A percentile compares a stretch with the other conserved stretches of the same genome.
Evolutionary conservation across 2,888 invertebrate genomes (phyloP).

Genomic region (Philereme vetulata): DNA sequence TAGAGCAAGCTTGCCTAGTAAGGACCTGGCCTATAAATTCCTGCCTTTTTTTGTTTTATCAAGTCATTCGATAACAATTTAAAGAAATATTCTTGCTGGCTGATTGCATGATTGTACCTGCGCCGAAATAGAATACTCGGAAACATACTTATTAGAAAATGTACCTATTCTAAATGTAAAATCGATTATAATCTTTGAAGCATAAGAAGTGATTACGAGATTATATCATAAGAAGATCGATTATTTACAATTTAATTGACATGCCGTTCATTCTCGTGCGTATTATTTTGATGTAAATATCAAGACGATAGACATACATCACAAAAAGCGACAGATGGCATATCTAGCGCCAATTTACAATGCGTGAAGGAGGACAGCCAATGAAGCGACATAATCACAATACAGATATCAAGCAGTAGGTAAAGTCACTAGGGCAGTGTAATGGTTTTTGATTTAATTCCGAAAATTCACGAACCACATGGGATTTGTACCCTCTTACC

Average conservation of each 20-base stretch:
- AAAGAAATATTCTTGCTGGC: too few species aligned
- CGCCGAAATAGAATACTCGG: too few species aligned
- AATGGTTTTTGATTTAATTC: too few species aligned
- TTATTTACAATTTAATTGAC: conserved; percentile 16
- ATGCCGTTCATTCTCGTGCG: conserved; percentile 20
- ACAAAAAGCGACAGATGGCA: conserved; percentile 29
- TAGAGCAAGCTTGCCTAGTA: too few species aligned
- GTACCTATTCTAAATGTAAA: too few species aligned
- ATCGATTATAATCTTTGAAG: neutral
- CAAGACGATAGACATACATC: conserved; percentile 32
- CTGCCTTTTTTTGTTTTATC: too few species aligned
- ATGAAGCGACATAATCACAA: conserved; percentile 27
- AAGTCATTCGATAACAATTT: too few species aligned
- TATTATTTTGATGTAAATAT: conserved; percentile 27
- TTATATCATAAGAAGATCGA: conserved; percentile 18
- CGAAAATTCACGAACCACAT: too few species aligned
- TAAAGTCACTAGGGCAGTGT: conserved; percentile 16
- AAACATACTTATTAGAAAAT: too few species aligned
- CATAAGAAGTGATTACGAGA: neutral
- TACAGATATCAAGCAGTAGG: conserved; percentile 10
- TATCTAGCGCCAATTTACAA: conserved; percentile 28
- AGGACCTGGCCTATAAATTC: too few species aligned
- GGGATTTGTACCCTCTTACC: too few species aligned
- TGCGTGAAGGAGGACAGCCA: conserved; percentile 31
- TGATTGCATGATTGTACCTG: too few species aligned